Conservation (phyloP, 2,888 invertebrate genomes). For the Drymonia ruficornis region DNA sequence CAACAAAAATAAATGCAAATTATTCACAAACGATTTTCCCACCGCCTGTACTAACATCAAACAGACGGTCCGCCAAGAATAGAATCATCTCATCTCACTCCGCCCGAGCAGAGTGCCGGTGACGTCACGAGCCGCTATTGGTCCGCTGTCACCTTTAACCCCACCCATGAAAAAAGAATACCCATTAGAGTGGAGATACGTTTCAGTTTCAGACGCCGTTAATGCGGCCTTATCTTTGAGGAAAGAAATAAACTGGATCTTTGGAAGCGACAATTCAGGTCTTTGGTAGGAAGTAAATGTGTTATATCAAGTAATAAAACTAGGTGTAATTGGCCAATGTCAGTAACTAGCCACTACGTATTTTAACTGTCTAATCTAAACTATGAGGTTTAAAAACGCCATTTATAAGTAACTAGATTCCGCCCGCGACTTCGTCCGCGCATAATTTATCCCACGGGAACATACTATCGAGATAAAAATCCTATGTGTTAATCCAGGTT, state of each 20-base stretch:
- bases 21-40: constrained; percentile 29
- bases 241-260: constrained; percentile 6
- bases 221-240: constrained; percentile 67
- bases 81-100: constrained; percentile 69
- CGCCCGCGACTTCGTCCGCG: too few species aligned
- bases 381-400: too few species aligned
- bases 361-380: too few species aligned
- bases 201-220: constrained; percentile 70
- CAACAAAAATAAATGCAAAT: too few species aligned
- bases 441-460: too few species aligned
- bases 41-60: constrained; percentile 42
- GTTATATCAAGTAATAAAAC: background rate
- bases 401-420: too few species aligned
- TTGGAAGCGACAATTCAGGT: background rate
- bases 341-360: too few species aligned
- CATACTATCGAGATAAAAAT: too few species aligned
- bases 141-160: constrained; percentile 77
- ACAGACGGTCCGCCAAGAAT: constrained; percentile 66
- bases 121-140: constrained; percentile 65
- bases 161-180: constrained; percentile 81
- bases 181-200: constrained; percentile 78
- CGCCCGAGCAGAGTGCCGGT: constrained; percentile 45
- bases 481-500: too few species aligned
- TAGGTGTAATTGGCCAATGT: too few species aligned
- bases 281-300: background rate